Evolutionary conservation across 2,888 invertebrate genomes (phyloP).

Genomic region (Ophioninae sp.): DNA sequence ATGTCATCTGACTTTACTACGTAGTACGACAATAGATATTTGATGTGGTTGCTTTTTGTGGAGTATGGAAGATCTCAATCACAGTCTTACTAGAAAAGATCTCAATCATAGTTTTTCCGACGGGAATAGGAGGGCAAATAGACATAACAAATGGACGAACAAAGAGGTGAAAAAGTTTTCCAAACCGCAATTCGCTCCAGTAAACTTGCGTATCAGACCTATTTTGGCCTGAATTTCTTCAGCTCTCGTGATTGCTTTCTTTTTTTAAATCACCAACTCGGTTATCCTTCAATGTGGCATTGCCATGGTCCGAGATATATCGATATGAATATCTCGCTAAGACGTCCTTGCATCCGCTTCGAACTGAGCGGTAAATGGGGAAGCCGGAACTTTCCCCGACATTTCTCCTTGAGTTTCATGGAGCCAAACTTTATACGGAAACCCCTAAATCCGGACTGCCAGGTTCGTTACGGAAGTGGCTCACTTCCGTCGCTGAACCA

Average conservation of each 20-base stretch:
- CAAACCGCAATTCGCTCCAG: conserved; percentile 24
- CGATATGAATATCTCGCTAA: conserved; percentile 5
- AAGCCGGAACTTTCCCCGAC: conserved; percentile 47
- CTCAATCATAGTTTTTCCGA: conserved; percentile 16
- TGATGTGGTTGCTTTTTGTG: conserved; percentile 22
- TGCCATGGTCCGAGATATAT: conserved; percentile 49
- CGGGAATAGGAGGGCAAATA: not conserved
- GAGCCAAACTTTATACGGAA: conserved; percentile 45
- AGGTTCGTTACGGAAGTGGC: conserved; percentile 50
- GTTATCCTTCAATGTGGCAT: conserved; percentile 36
- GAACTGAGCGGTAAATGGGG: conserved; percentile 39
- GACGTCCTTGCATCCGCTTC: conserved; percentile 8
- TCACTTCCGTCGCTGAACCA: conserved; percentile 41
- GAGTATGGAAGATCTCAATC: not conserved
- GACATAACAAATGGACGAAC: conserved; percentile 14
- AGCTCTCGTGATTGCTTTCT: conserved; percentile 9
- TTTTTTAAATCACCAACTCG: not conserved
- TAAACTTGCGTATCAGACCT: conserved; percentile 9
- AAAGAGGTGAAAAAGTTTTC: conserved; percentile 11
- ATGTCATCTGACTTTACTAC: conserved; percentile 4
- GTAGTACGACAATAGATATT: conserved; percentile 23
- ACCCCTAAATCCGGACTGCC: conserved; percentile 46
- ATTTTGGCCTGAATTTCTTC: not conserved
- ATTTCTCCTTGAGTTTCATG: conserved; percentile 31
- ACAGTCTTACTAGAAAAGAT: too few relatives aligned